Base-by-base conservation (phyloP, 2,113 vertebrate genomes). In the Syngnathus typhle region DNA sequence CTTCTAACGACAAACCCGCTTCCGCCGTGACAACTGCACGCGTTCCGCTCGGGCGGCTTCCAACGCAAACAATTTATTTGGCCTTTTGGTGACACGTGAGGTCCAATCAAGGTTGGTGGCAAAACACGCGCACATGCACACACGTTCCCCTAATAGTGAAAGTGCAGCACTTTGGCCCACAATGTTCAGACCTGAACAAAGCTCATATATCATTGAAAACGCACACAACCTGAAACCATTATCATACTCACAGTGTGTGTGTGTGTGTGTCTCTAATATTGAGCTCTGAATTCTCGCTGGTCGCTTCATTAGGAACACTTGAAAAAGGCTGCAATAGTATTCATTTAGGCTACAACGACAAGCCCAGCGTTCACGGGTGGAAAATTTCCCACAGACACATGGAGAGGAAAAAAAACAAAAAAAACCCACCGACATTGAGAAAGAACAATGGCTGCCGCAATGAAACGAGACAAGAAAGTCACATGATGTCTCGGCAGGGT, bases 181-280 rank as follows among this genome's bases (percentile, higher is more conserved):
- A 84, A 89, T 87, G 83, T 84, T 32, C 89, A 90, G 79, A 81
- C 83, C 78, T 71, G 74, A 19, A 49, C 73, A 67, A 77, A 18
- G 55, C 77, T 80, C 86, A 83, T 90, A 90, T 90, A 92, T 91
- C 91, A 91, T 85, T 72, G 69, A 52, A n/a, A 21, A 52, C 19
- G 9, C 49, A n/a, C 49, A 74, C 80, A 82, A 85, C 84, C 82
- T 85, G 79, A 77, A 19, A 38, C 74, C 80, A 81, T 79, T 72
- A 32, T 32, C 68, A 78, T 88, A 89, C 88, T 90, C 88, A 89
- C 89, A 51, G 1, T 69, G 18, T 19, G 16, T 46, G 1, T 69
- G 18, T 19, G 16, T 46, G 61, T 47, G 54, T 65, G 62, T 51
- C 32, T 65, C 41, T 38, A 55, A 47, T 63, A 52, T 47, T 23